phyloP scores from a whole-genome alignment of 2,888 invertebrate species.

The Steinernema hermaphroditum region DNA sequence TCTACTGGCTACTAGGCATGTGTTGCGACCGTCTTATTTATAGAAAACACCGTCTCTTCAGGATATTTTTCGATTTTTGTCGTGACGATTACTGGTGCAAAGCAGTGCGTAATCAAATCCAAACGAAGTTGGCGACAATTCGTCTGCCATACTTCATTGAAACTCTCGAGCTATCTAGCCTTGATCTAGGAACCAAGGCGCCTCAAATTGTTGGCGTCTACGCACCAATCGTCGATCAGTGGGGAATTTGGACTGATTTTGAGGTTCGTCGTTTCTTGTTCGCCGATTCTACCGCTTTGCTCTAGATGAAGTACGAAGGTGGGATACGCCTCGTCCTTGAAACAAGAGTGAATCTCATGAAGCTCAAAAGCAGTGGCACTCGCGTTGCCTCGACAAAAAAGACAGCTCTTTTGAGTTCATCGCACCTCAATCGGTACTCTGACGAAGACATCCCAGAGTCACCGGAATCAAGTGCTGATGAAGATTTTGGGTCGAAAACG shows the following conservation, averaged over 20 bases:
- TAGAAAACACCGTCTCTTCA: too few relatives aligned
- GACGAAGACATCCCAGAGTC: slow-evolving; percentile 58
- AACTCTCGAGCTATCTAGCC: slow-evolving; percentile 74
- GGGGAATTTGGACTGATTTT: slow-evolving; percentile 86
- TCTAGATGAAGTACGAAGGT: slow-evolving; percentile 70
- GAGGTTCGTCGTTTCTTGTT: too few relatives aligned
- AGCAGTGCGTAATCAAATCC: slow-evolving; percentile 78
- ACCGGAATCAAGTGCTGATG: slow-evolving; percentile 63
- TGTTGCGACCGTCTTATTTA: too few relatives aligned
- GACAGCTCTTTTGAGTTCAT: slow-evolving; percentile 7
- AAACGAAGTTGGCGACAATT: slow-evolving; percentile 82
- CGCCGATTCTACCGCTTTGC: slow-evolving; percentile 15
- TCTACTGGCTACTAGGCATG: slow-evolving; percentile 58
- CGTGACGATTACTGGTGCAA: slow-evolving; percentile 76
- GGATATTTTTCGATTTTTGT: slow-evolving; percentile 82
- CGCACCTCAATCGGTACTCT: slow-evolving; percentile 35
- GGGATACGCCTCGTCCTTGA: slow-evolving; percentile 80
- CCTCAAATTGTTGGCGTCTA: slow-evolving; percentile 64
- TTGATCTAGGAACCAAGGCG: slow-evolving; percentile 59
- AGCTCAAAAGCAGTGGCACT: slow-evolving; percentile 68
- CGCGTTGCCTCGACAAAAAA: slow-evolving; percentile 22
- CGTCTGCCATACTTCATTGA: slow-evolving; percentile 87
- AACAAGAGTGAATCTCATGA: slow-evolving; percentile 83
- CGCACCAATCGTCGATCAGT: slow-evolving; percentile 76
- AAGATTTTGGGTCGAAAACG: slow-evolving; percentile 62